Conservation (phyloP, 2,113 vertebrate species). For the Oncorhynchus kisutch region DNA sequence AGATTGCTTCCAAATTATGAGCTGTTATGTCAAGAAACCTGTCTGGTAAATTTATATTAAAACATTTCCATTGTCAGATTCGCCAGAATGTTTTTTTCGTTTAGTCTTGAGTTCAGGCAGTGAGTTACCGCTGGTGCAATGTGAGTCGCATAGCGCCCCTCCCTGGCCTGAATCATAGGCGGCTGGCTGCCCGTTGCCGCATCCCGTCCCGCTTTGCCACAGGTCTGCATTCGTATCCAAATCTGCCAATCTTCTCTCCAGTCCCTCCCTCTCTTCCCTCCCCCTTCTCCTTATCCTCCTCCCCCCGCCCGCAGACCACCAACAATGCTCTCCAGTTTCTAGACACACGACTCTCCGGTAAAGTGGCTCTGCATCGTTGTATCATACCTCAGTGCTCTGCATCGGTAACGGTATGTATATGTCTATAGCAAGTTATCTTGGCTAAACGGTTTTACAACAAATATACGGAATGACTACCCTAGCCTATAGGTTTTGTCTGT, state of each 20-base stretch:
- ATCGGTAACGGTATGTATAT: slow-evolving; percentile 30
- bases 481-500: background rate
- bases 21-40: too few relatives aligned
- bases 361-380: slow-evolving; percentile 12
- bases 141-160: slow-evolving; percentile 17
- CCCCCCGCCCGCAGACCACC: slow-evolving; percentile 12
- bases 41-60: too few relatives aligned
- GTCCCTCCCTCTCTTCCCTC: slow-evolving; percentile 15
- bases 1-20: too few relatives aligned
- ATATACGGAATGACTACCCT: background rate
- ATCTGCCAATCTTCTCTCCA: slow-evolving; percentile 22
- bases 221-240: slow-evolving; percentile 27
- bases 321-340: slow-evolving; percentile 16
- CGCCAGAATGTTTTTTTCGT: background rate
- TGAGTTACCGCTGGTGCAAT: slow-evolving; percentile 40
- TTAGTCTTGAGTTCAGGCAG: background rate
- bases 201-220: slow-evolving; percentile 24
- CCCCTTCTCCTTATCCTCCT: background rate
- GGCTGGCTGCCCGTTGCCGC: slow-evolving; percentile 43
- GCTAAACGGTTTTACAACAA: background rate
- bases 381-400: background rate
- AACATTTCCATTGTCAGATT: background rate
- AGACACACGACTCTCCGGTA: slow-evolving; percentile 23
- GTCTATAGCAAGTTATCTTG: background rate
- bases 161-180: slow-evolving; percentile 24